Percentiles rank a stretch among this genome's conserved stretches.
These are phyloP conservation scores for Boleophthalmus pectinirostris DNA, from an alignment of 2,113 vertebrate species.

Conservation along the genomic window DNA sequence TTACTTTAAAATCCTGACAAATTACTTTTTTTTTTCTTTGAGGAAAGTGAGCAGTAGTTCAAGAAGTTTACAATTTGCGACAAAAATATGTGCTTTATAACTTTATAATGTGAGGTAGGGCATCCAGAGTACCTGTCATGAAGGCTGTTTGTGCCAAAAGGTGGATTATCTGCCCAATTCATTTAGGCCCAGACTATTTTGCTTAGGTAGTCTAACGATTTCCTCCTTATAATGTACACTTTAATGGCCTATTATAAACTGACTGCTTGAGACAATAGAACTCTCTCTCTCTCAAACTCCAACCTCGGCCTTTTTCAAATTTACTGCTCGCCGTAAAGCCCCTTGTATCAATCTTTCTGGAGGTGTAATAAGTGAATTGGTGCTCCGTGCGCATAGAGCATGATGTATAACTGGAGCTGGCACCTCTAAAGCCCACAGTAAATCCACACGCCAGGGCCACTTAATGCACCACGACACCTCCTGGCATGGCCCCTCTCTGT, in stretches of 20 bases:
- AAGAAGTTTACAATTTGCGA: too few relatives aligned
- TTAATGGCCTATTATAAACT: constrained; percentile 2
- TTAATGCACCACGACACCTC: constrained; percentile 52
- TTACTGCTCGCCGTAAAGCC: constrained; percentile 36
- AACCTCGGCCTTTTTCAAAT: constrained; percentile 32
- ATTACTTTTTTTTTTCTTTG: not conserved
- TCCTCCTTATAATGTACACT: not conserved
- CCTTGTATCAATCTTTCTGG: constrained; percentile 55
- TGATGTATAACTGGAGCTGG: constrained; percentile 63
- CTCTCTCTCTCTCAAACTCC: constrained; percentile 8
- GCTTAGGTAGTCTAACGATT: not conserved
- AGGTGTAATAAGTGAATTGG: constrained; percentile 70
- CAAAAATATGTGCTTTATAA: too few relatives aligned
- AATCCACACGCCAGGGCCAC: constrained; percentile 63
- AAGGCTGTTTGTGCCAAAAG: not conserved
- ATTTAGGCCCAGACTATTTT: not conserved
- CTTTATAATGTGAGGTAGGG: not conserved
- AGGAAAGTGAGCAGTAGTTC: not conserved
- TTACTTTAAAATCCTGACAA: too few relatives aligned
- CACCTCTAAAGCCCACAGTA: constrained; percentile 60
- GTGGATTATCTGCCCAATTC: not conserved
- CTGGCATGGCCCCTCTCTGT: constrained; percentile 48
- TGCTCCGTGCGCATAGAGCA: constrained; percentile 50
- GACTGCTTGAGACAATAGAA: not conserved
- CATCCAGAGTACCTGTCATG: not conserved